Percentiles rank a stretch among this genome's conserved stretches.
phyloP scores from a whole-genome alignment of 2,113 vertebrate species.

The Arvicanthis niloticus region DNA sequence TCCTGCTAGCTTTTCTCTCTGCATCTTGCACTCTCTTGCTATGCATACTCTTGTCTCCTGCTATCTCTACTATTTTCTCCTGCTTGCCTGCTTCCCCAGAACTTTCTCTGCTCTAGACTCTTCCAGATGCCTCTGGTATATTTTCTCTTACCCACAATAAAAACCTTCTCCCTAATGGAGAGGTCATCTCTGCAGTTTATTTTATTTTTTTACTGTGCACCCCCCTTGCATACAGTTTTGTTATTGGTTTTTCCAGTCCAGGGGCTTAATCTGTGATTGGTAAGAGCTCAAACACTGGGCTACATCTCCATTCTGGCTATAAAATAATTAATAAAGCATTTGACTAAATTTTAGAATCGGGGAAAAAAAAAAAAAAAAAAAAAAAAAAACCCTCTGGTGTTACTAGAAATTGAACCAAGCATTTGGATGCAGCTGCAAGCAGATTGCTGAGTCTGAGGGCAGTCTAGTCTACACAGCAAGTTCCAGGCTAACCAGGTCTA shows the following conservation, averaged over 20 bases:
- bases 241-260: neutral
- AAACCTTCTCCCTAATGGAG: neutral
- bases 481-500: neutral
- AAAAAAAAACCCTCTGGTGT: neutral
- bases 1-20: neutral
- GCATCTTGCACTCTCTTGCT: neutral
- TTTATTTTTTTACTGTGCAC: neutral
- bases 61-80: neutral
- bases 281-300: neutral
- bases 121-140: neutral
- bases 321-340: neutral
- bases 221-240: neutral
- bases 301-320: neutral
- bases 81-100: neutral
- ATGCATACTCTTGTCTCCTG: neutral
- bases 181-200: neutral
- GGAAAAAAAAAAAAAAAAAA: neutral
- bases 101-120: neutral
- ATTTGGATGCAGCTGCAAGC: neutral
- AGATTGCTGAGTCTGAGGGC: neutral
- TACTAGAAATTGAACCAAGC: neutral
- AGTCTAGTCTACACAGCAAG: neutral
- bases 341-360: neutral
- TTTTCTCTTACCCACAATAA: neutral
- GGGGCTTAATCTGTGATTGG: neutral